Evolutionary conservation across 2,888 invertebrate species (phyloP).

Genomic region (Zele albiditarsus): DNA sequence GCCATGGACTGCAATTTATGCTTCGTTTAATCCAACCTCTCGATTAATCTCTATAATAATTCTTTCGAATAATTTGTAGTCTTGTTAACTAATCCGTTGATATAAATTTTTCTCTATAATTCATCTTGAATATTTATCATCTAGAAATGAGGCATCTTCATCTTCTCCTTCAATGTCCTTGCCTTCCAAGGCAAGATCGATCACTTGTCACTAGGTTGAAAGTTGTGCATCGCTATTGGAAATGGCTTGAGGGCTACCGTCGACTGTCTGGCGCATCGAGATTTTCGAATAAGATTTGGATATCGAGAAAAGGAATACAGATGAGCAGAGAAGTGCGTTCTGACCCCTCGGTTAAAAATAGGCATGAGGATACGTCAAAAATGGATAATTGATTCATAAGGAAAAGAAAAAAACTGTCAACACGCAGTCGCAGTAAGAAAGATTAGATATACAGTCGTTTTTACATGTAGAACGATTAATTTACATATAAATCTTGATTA

Average conservation of each 20-base stretch:
- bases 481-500: not conserved
- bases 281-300: not conserved
- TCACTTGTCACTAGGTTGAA: not conserved
- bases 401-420: not conserved
- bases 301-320: not conserved
- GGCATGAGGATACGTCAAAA: not conserved
- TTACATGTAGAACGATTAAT: conserved; percentile 7
- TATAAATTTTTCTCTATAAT: not conserved
- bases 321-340: not conserved
- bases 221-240: not conserved
- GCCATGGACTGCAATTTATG: conserved; percentile 42
- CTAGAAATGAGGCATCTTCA: not conserved
- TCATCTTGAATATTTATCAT: not conserved
- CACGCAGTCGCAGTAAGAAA: not conserved
- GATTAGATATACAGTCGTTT: not conserved
- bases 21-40: conserved; percentile 23
- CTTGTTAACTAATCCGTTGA: not conserved
- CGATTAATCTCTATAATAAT: conserved; percentile 34
- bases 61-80: not conserved
- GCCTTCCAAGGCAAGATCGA: not conserved
- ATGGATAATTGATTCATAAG: not conserved
- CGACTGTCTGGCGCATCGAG: not conserved
- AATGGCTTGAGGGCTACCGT: not conserved
- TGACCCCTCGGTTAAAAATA: not conserved
- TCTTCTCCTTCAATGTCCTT: conserved; percentile 6